These are phyloP conservation scores for Apamea epomidion DNA, from an alignment of 2,888 invertebrate genomes.

Conservation along the genomic window DNA sequence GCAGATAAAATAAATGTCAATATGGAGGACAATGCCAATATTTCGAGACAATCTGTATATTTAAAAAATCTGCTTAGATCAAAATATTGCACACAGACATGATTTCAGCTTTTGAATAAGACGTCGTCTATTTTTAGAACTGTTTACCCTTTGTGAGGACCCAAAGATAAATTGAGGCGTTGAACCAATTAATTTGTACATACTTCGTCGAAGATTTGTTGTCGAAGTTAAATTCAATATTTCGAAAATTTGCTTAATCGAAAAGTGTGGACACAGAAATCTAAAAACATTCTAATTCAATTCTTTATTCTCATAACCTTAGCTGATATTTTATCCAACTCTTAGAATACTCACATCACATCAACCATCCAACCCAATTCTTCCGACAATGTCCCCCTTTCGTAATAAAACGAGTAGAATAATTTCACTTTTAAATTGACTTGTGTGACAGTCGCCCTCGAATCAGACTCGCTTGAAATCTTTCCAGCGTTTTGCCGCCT, in stretches of 20 bases:
- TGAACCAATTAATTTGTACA: not conserved
- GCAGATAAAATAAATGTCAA: not conserved
- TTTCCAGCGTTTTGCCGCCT: conserved; percentile 41
- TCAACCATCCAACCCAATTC: not conserved
- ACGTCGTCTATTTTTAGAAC: not conserved
- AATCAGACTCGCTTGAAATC: conserved; percentile 48
- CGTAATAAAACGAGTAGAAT: conserved; percentile 44
- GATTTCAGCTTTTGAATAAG: not conserved
- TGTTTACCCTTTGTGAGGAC: not conserved
- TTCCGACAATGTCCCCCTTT: conserved; percentile 1
- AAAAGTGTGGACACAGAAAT: not conserved
- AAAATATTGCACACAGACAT: not conserved
- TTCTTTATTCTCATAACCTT: not conserved
- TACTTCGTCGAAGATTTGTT: not conserved
- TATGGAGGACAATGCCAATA: not conserved
- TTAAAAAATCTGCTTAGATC: not conserved
- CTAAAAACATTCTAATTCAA: not conserved
- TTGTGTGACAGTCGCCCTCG: conserved; percentile 38
- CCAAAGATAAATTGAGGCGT: not conserved
- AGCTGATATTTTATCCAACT: not conserved
- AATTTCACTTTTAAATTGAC: conserved; percentile 61
- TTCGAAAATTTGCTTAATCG: not conserved
- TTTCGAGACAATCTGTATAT: not conserved
- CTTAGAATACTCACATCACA: not conserved
- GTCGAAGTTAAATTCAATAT: not conserved